These are phyloP conservation scores for Heteropelma amictum DNA, from an alignment of 2,888 invertebrate genomes.

Conservation along the genomic window DNA sequence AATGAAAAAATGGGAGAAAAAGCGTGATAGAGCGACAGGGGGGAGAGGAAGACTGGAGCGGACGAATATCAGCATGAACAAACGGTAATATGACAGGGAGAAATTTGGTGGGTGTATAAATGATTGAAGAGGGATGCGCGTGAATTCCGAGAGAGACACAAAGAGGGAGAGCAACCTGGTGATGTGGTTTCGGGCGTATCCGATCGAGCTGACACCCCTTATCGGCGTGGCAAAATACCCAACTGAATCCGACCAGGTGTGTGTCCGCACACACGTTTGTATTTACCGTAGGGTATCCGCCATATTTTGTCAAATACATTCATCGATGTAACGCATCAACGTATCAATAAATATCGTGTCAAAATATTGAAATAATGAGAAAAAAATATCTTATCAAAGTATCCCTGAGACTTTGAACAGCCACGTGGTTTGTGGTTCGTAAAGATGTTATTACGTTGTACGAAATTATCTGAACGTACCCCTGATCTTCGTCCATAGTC, in stretches of 20 bases:
- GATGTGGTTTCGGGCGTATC: constrained; percentile 56
- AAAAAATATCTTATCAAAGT: not conserved
- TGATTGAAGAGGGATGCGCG: not conserved
- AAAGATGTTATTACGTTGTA: not conserved
- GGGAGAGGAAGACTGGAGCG: not conserved
- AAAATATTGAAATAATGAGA: not conserved
- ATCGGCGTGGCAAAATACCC: constrained; percentile 40
- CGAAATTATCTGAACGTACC: constrained; percentile 19
- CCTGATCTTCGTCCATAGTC: constrained; percentile 19
- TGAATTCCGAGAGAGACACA: not conserved
- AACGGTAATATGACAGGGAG: no score
- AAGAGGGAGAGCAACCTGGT: constrained; percentile 42
- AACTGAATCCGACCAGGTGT: constrained; percentile 45
- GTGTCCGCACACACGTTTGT: not conserved
- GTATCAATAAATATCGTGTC: not conserved
- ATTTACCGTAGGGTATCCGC: constrained; percentile 9
- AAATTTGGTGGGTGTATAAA: no score
- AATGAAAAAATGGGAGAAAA: constrained; percentile 18
- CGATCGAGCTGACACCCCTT: constrained; percentile 48
- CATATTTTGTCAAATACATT: constrained; percentile 30
- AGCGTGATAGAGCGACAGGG: constrained; percentile 12
- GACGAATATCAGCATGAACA: no score
- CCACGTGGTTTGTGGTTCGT: constrained; percentile 5
- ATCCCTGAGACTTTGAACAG: no score
- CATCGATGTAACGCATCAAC: not conserved